Base-by-base conservation (phyloP, 37 sponge, comb jelly and placozoan species). In the Halichondria panicea region DNA sequence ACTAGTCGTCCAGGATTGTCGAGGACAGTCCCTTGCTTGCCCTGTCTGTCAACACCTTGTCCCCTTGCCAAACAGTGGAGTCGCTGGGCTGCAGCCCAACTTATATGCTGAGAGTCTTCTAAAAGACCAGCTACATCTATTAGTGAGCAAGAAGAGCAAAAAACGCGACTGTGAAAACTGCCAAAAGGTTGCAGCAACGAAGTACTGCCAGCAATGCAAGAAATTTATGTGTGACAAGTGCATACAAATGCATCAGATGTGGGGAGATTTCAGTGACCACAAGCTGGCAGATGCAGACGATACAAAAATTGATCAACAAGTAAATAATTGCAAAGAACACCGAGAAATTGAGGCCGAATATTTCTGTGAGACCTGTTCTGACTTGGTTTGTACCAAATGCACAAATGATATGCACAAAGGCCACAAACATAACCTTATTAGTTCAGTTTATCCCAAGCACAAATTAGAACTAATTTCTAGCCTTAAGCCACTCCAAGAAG, bases 101-200 rank as follows among this genome's bases (percentile, higher is more conserved):
- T 88, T 88, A 52, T 74, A 71, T 33, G 72, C 77, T 67, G 52
- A 82, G 83, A 43, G 77, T 62, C 78, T 88, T 21, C 54, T 78
- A 24, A 68, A 77, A 43, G 54, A 78, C 62, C 72, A 70, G 45
- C 68, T 56, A 4, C n/a, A 70, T 6, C 57, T 75, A n/a, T n/a
- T n/a, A n/a, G n/a, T n/a, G n/a, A n/a, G n/a, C 2, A 63, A 80
- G 63, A 81, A 74, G 28, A 72, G 55, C 43, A 38, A 43, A n/a
- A 43, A 42, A n/a, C 3, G n/a, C 13, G 19, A 24, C 15, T 71
- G 71, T 46, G 71, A 43, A 28, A 71, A 71, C 28, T 71, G 71
- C 53, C 48, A 71, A 8, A 46, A 71, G 71, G 48, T 33, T 25
- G 15, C 30, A 11, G 71, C 71, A 30, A 60, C 61, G 12, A 32